Base-by-base conservation (phyloP, 1,140 invertebrate species). In the Drosophila serrata region DNA sequence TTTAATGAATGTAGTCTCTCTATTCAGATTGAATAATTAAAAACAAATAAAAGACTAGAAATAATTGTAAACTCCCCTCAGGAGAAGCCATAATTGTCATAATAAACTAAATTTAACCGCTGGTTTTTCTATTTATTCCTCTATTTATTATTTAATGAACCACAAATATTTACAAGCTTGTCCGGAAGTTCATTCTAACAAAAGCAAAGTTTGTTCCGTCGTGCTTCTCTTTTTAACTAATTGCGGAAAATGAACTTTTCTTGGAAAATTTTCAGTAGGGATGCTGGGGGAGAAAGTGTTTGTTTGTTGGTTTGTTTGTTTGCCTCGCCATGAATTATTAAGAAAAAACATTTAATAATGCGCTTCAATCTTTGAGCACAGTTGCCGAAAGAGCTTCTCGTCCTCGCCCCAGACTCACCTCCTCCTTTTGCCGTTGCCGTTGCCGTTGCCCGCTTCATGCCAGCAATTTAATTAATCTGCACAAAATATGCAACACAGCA, bases 401-500 rank as follows among this genome's bases (percentile, higher is more conserved):
- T 13, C 19, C 19, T 13, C 24, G 11, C 11, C 22, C 19, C 45
- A 0, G 12, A 12, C 12, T n/a, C 48, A 6, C 58, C 27, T 22
- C 22, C 39, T 40, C n/a, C n/a, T n/a, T n/a, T n/a, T n/a, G n/a
- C n/a, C n/a, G n/a, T n/a, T n/a, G n/a, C n/a, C n/a, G n/a, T 51
- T 51, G 40, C n/a, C 15, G 67, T 78, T 69, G 67, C 82, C 79
- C 60, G 53, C 63, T 76, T 59, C 65, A 59, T 88, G 82, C 82
- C 70, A 76, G 76, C 84, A 87, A 87, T 87, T 87, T 87, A 87
- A 87, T 87, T 87, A 87, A 87, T 87, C 84, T 80, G 84, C 84
- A 79, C 84, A 88, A 88, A 87, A 88, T 87, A 84, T 88, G 84
- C 84, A 87, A 84, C 76, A 82, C 59, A 82, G 82, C 82, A 88